These are phyloP conservation scores for Balearica regulorum DNA, from an alignment of 2,797 vertebrate genomes.

Conservation along the genomic window DNA sequence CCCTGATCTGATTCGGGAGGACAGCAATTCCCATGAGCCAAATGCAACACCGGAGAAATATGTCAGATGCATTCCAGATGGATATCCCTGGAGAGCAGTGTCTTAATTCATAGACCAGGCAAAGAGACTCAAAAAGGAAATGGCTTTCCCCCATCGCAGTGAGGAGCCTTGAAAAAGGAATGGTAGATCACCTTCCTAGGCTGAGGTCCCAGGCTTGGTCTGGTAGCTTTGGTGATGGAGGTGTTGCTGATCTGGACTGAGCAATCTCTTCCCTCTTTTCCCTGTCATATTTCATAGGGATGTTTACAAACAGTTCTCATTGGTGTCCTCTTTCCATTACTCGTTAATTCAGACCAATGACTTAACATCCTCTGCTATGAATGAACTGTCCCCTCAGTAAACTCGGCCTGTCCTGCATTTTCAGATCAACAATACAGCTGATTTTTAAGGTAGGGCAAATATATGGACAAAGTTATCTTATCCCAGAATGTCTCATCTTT, in stretches of 20 bases:
- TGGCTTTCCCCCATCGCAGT: background rate
- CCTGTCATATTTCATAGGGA: background rate
- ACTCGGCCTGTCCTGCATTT: background rate
- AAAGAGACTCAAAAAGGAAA: constrained; percentile 39
- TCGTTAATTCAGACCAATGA: background rate
- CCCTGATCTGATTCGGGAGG: constrained; percentile 44
- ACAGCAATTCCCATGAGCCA: constrained; percentile 40
- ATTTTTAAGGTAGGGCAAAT: background rate
- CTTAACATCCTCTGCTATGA: background rate
- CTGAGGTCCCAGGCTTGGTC: background rate
- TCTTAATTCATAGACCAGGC: constrained; percentile 58
- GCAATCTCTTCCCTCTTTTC: background rate
- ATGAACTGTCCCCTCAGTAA: background rate
- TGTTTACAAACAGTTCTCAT: background rate
- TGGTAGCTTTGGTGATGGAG: background rate
- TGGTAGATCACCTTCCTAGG: background rate
- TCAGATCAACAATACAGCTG: background rate
- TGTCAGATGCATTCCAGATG: constrained; percentile 54
- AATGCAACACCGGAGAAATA: constrained; percentile 49
- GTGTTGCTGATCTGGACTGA: background rate
- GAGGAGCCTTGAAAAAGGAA: background rate
- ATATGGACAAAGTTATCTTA: background rate
- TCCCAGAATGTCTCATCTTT: background rate
- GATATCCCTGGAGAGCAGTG: constrained; percentile 29
- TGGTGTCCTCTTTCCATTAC: background rate